Evolutionary conservation across 2,113 vertebrate genomes (phyloP).

Genomic region (Colinus virginianus): DNA sequence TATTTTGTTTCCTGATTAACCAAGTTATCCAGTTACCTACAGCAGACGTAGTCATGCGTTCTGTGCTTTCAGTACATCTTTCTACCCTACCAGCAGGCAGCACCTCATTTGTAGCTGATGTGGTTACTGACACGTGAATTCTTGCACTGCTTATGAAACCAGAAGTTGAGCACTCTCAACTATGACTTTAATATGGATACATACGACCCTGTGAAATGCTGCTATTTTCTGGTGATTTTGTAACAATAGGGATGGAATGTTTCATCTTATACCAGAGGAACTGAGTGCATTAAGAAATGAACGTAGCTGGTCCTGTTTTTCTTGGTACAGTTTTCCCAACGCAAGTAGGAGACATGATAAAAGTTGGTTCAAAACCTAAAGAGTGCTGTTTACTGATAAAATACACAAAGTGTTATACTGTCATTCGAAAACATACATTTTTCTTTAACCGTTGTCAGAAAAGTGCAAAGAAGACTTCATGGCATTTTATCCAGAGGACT

Average conservation of each 20-base stretch:
- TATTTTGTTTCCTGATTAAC: not conserved
- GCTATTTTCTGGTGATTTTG: not conserved
- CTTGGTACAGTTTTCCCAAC: not conserved
- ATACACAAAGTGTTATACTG: not conserved
- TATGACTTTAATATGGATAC: not conserved
- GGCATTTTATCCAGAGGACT: not conserved
- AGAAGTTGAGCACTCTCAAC: not conserved
- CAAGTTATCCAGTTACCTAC: not conserved
- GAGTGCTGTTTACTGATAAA: not conserved
- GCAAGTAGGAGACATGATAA: not conserved
- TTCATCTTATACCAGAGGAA: not conserved
- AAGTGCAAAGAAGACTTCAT: not conserved
- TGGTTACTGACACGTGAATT: not conserved
- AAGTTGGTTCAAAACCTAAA: not conserved
- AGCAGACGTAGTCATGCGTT: slow-evolving; percentile 14
- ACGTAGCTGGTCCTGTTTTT: not conserved
- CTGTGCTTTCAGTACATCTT: not conserved
- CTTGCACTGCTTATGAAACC: not conserved
- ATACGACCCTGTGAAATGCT: not conserved
- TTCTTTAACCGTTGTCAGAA: not conserved
- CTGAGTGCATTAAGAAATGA: not conserved
- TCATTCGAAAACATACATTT: not conserved
- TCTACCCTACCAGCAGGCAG: not conserved
- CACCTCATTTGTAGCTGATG: not conserved
- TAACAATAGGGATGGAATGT: not conserved